These are phyloP conservation scores for Drosophila kokeensis DNA, from an alignment of 2,888 invertebrate species.

Conservation along the genomic window DNA sequence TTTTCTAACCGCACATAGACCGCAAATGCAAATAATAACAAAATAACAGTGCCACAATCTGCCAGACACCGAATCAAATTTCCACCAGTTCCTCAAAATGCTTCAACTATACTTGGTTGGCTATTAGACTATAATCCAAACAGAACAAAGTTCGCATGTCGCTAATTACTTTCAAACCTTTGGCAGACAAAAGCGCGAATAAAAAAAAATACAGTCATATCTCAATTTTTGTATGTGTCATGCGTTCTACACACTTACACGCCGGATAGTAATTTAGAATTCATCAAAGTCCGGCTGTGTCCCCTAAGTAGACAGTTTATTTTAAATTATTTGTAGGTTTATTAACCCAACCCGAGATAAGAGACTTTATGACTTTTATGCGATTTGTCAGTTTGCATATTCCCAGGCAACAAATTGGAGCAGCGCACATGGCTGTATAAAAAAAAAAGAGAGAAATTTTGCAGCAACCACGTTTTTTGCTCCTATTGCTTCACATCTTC, in stretches of 20 bases:
- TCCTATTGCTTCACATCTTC: slow-evolving; percentile 42
- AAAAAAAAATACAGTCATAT: not conserved
- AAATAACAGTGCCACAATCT: slow-evolving; percentile 17
- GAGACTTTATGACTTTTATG: slow-evolving; percentile 20
- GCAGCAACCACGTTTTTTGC: slow-evolving; percentile 57
- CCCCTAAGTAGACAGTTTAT: slow-evolving; percentile 48
- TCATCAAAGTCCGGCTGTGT: slow-evolving; percentile 14
- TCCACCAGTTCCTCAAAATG: slow-evolving; percentile 14
- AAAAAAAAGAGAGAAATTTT: not conserved
- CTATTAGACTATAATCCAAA: slow-evolving; percentile 24
- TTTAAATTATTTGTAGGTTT: slow-evolving; percentile 60
- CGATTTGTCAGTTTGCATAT: slow-evolving; percentile 31
- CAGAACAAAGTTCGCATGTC: slow-evolving; percentile 22
- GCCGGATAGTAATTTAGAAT: slow-evolving; percentile 4
- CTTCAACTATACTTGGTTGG: slow-evolving; percentile 8
- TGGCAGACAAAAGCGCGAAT: too few species aligned
- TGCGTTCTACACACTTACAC: not conserved
- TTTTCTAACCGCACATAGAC: slow-evolving; percentile 40
- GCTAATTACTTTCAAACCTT: not conserved
- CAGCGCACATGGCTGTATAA: not conserved
- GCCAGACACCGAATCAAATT: slow-evolving; percentile 25
- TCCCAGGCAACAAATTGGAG: slow-evolving; percentile 9
- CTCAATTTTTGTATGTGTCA: not conserved
- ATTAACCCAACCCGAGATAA: slow-evolving; percentile 41
- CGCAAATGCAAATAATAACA: slow-evolving; percentile 50